Base-by-base conservation (phyloP, 1,140 invertebrate genomes). In the Phortica variegata region DNA sequence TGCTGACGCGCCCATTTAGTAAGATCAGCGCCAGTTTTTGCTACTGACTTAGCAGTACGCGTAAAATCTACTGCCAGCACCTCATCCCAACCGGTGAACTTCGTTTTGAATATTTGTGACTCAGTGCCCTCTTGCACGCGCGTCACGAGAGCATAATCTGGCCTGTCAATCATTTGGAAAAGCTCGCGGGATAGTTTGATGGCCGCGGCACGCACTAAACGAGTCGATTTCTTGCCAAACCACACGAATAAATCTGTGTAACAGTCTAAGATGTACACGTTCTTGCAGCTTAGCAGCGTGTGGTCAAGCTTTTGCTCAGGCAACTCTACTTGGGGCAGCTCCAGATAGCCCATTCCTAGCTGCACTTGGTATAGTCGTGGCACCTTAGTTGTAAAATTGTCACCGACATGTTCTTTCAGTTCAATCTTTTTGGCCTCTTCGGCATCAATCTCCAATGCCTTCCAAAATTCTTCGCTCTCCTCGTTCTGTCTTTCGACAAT, bases 1-100 rank as follows among this genome's bases (percentile, higher is more conserved):
- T 95, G 93, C 58, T 90, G 84, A 54, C 85, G 85, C 1, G 92
- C 92, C 93, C 93, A 96, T 77, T 91, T 90, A 3, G 89, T 92
- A 19, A 98, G 82, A 79, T 99, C 95, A 6, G 93, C 95, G 10
- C 97, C 97, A 44, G 96, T 95, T 69, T 93, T 87, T 20, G 89
- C 88, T 1, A 99, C 96, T 2, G 95, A 98, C 75, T 97, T 95
- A 0, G 96, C 95, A 2, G 97, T 98, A 56, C 97, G 84, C 9
- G 97, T 99, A 74, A 97, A 99, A 80, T 99, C 97, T 4, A 99
- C 96, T 2, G 95, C 94, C 55, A 99, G 95, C 1, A 99, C 94
- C 80, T 99, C 96, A 76, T 99, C 97, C 97, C 97, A 99, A 8
- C 92, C 95, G 38, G 84, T 79, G 78, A 99, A 99, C 78, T 99